A percentile compares a stretch with the other conserved stretches of the same genome.
phyloP scores from a whole-genome alignment of 1,140 invertebrate species.

The Bactericera cockerelli region DNA sequence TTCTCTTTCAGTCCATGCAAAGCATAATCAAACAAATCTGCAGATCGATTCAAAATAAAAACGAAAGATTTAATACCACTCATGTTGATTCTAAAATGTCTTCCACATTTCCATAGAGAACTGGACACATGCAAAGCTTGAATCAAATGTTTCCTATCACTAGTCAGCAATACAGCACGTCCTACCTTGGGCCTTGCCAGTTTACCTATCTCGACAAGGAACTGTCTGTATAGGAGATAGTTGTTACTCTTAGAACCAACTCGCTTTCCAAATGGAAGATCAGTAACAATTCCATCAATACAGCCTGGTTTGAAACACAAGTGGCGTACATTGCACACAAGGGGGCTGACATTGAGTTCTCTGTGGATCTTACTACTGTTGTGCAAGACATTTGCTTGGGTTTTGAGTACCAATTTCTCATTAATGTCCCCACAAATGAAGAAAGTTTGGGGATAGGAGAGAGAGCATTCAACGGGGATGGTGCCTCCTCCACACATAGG shows the following conservation, averaged over 20 bases:
- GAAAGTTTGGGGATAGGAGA: conserved; percentile 30
- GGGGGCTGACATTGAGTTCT: conserved; percentile 26
- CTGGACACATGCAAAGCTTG: conserved; percentile 22
- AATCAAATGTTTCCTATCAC: conserved; percentile 31
- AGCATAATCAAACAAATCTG: conserved; percentile 1
- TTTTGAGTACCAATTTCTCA: conserved; percentile 30
- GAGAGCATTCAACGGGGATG: conserved; percentile 38
- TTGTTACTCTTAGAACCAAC: conserved; percentile 35
- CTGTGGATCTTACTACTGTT: conserved; percentile 23
- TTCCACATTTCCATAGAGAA: conserved; percentile 23
- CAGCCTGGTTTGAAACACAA: conserved; percentile 34
- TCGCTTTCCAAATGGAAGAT: conserved; percentile 43
- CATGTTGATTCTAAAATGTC: conserved; percentile 28
- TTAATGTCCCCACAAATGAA: conserved; percentile 35
- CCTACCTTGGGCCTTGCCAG: conserved; percentile 30
- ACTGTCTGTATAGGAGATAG: conserved; percentile 33
- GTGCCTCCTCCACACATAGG: conserved; percentile 44
- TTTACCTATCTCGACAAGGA: conserved; percentile 35
- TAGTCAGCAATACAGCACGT: conserved; percentile 37
- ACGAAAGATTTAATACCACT: conserved; percentile 29
- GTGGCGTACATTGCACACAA: conserved; percentile 34
- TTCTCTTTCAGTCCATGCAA: not conserved
- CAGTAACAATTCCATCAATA: conserved; percentile 42
- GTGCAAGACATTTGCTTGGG: conserved; percentile 30
- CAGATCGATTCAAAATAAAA: conserved; percentile 27